Conservation (phyloP, 2,797 vertebrate genomes). For the Anomalospiza imberbis region DNA sequence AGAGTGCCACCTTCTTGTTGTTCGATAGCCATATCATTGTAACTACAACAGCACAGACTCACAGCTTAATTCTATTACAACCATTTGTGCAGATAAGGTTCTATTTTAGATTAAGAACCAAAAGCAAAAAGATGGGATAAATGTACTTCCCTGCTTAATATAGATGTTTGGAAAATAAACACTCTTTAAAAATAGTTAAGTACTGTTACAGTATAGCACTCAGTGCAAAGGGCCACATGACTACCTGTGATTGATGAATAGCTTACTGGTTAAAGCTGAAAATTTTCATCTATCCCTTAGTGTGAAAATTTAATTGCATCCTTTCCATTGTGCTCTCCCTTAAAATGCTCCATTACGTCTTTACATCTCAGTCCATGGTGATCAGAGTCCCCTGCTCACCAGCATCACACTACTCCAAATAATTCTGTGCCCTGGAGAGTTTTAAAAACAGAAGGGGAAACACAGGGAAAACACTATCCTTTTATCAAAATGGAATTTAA, state of each 20-base stretch:
- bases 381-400: not conserved
- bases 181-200: not conserved
- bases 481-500: not conserved
- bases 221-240: not conserved
- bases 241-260: not conserved
- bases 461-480: not conserved
- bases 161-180: not conserved
- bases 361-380: not conserved
- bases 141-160: not conserved
- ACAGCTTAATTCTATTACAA: not conserved
- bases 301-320: not conserved
- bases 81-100: not conserved
- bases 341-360: not conserved
- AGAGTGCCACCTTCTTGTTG: not conserved
- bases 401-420: not conserved
- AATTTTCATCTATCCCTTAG: not conserved
- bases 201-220: not conserved
- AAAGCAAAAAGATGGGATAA: not conserved
- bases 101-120: not conserved
- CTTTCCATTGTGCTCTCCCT: not conserved
- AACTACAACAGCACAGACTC: not conserved
- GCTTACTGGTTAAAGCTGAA: not conserved
- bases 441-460: not conserved
- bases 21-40: not conserved
- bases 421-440: not conserved